These are phyloP conservation scores for Streblospio benedicti DNA, from an alignment of 1,140 invertebrate species.

Conservation along the genomic window DNA sequence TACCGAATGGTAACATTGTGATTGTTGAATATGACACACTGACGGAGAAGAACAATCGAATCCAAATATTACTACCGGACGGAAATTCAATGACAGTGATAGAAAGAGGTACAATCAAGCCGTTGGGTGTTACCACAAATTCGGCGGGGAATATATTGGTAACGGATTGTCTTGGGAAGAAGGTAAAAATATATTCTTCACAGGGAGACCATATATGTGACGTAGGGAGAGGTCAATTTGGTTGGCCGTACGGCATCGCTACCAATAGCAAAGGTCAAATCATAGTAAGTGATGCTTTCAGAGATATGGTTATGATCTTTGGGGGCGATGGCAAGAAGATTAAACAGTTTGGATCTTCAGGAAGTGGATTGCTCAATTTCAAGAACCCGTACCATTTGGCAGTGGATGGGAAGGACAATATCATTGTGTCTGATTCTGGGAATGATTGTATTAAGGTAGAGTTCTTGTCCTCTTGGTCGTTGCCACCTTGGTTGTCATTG, in stretches of 20 bases:
- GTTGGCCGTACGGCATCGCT: constrained; percentile 15
- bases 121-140: constrained; percentile 9
- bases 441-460: constrained; percentile 11
- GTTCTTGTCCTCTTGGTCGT: not conserved
- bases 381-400: constrained; percentile 14
- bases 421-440: constrained; percentile 9
- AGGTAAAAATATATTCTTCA: constrained; percentile 10
- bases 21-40: constrained; percentile 12
- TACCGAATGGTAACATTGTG: not conserved
- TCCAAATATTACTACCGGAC: not conserved
- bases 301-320: constrained; percentile 8
- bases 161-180: constrained; percentile 11
- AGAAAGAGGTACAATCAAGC: constrained; percentile 5
- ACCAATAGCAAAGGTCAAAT: constrained; percentile 8
- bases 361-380: not conserved
- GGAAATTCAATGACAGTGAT: not conserved
- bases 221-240: constrained; percentile 14
- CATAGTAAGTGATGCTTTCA: constrained; percentile 14
- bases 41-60: constrained; percentile 10
- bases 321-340: constrained; percentile 5
- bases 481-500: not conserved
- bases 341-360: constrained; percentile 9
- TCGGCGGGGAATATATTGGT: constrained; percentile 8
- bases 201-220: not conserved
- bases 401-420: constrained; percentile 10